A percentile compares a stretch with the other conserved stretches of the same genome.
phyloP scores from a whole-genome alignment of 2,113 vertebrate genomes.

The Nycticryphes semicollaris region DNA sequence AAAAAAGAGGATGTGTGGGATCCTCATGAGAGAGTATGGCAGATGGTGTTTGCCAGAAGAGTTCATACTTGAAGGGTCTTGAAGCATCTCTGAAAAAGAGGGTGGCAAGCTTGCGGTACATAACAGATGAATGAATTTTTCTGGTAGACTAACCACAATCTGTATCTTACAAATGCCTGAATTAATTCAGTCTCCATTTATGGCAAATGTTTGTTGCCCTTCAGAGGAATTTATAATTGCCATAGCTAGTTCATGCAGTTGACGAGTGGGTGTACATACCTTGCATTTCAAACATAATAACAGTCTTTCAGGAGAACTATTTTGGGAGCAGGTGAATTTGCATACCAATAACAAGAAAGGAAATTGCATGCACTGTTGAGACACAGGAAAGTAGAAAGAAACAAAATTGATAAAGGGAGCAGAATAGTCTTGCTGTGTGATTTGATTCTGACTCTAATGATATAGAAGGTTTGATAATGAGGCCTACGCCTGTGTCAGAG shows the following conservation, averaged over 20 bases:
- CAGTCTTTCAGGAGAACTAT: constrained; percentile 20
- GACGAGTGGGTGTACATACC: constrained; percentile 1
- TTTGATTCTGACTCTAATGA: background rate
- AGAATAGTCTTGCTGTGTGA: background rate
- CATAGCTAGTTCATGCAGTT: background rate
- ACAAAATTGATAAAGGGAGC: background rate
- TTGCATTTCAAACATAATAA: constrained; percentile 36
- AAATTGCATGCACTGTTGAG: background rate
- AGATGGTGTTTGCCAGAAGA: background rate
- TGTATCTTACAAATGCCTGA: background rate
- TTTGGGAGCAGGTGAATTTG: constrained; percentile 43
- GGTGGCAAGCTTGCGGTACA: background rate
- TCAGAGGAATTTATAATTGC: constrained; percentile 45
- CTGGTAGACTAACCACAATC: background rate
- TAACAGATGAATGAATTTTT: background rate
- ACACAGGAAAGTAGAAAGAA: background rate
- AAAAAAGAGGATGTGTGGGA: background rate
- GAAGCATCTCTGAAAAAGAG: background rate
- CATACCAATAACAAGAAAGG: constrained; percentile 26
- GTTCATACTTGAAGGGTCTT: background rate
- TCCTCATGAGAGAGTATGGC: background rate
- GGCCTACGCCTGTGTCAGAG: background rate
- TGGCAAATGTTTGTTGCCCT: constrained; percentile 9
- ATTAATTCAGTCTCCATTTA: constrained; percentile 24
- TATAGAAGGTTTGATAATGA: background rate